phyloP scores from a whole-genome alignment of 2,113 vertebrate species.

The Siniperca chuatsi region DNA sequence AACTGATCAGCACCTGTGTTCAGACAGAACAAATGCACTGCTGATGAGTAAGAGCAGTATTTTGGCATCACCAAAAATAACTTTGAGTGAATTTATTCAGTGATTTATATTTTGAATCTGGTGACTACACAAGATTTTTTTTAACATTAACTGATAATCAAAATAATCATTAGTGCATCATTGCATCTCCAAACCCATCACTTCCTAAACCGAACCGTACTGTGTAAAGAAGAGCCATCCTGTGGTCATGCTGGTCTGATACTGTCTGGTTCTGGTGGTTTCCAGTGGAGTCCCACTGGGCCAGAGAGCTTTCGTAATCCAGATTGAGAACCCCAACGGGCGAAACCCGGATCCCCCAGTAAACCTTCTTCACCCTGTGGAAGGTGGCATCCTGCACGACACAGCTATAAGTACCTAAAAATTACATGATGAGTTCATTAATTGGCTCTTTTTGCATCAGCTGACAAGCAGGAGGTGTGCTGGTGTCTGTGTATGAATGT shows the following conservation, averaged over 20 bases:
- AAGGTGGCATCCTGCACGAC: constrained; percentile 82
- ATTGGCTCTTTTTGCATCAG: too few relatives aligned
- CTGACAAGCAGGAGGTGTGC: neutral
- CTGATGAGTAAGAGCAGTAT: neutral
- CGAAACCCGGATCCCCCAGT: constrained; percentile 89
- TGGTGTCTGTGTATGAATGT: neutral
- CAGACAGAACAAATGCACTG: neutral
- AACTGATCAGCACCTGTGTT: constrained; percentile 33
- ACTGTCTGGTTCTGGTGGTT: constrained; percentile 11
- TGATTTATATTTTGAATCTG: neutral
- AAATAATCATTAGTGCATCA: neutral
- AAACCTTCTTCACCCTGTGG: constrained; percentile 85
- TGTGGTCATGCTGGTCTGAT: neutral
- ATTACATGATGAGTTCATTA: neutral
- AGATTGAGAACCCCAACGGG: constrained; percentile 77
- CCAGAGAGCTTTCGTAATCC: constrained; percentile 75
- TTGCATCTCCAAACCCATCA: neutral
- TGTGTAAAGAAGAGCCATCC: neutral
- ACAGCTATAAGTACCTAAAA: constrained; percentile 90
- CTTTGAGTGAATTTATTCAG: neutral
- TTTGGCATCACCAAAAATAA: fast-evolving
- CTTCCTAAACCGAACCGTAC: constrained; percentile 8
- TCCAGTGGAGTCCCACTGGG: constrained; percentile 40
- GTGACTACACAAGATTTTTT: neutral
- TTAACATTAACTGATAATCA: neutral